Percentiles rank a stretch among this genome's conserved stretches.
phyloP scores from a whole-genome alignment of 2,797 vertebrate species.

The Crocodylus rhombifer region DNA sequence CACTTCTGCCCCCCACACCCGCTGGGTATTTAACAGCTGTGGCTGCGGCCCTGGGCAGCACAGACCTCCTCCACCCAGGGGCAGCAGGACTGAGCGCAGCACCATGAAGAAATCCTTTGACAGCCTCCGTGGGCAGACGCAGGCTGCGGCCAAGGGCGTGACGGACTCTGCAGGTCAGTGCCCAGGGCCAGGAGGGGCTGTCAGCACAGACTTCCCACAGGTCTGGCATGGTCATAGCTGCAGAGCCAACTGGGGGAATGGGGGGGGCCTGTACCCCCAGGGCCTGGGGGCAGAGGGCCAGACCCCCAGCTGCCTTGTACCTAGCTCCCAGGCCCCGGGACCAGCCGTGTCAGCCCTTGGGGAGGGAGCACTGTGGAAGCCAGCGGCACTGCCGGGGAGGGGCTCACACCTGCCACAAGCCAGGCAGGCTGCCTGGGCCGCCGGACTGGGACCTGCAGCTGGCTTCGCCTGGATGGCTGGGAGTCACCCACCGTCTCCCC shows the following conservation, averaged over 20 bases:
- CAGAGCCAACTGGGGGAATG: neutral
- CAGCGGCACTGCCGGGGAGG: neutral
- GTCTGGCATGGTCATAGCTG: too few relatives aligned
- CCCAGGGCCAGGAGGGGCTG: neutral
- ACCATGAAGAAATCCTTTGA: conserved; percentile 19
- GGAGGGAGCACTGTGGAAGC: neutral
- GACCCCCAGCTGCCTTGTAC: too few relatives aligned
- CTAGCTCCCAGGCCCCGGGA: neutral
- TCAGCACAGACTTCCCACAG: neutral
- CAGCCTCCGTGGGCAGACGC: conserved; percentile 77
- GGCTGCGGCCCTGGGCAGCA: neutral
- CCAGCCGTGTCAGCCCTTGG: neutral
- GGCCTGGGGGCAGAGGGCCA: neutral
- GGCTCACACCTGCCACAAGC: too few relatives aligned
- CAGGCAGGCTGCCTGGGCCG: too few relatives aligned
- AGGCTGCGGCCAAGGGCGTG: conserved; percentile 79
- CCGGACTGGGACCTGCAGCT: too few relatives aligned
- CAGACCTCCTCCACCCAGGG: neutral
- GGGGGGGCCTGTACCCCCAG: neutral
- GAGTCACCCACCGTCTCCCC: too few relatives aligned
- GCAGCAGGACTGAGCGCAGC: neutral
- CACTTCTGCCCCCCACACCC: too few relatives aligned
- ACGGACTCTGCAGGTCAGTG: conserved; percentile 80
- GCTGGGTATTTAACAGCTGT: neutral
- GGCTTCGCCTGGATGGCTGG: too few relatives aligned